Percentiles rank a stretch among this genome's conserved stretches.
phyloP scores from a whole-genome alignment of 2,797 vertebrate genomes.

The Pempheris klunzingeri region DNA sequence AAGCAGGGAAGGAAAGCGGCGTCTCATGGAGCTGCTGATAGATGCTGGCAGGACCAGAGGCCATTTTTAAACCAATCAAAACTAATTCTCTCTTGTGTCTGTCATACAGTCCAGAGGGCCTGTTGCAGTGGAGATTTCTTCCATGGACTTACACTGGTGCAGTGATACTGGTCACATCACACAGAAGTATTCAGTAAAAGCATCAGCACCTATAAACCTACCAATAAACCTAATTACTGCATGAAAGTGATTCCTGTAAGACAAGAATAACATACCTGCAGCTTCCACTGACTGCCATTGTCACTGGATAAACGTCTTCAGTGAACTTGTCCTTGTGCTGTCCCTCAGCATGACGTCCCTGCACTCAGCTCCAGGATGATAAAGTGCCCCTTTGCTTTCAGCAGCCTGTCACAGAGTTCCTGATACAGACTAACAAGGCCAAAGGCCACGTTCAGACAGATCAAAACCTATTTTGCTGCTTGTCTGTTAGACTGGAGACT shows the following conservation, averaged over 20 bases:
- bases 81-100: slow-evolving; percentile 15
- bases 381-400: slow-evolving; percentile 28
- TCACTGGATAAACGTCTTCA: neutral
- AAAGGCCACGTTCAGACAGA: slow-evolving; percentile 56
- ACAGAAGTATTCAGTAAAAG: no score
- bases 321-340: neutral
- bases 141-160: neutral
- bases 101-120: slow-evolving; percentile 1
- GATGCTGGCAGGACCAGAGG: slow-evolving; percentile 43
- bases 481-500: slow-evolving; percentile 45
- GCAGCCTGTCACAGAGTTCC: slow-evolving; percentile 51
- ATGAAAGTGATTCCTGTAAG: no score
- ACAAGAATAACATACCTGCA: neutral
- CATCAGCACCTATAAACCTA: no score
- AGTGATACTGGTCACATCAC: neutral
- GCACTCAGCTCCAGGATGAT: slow-evolving; percentile 8
- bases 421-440: slow-evolving; percentile 51
- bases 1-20: neutral
- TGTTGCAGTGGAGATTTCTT: neutral
- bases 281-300: slow-evolving; percentile 9
- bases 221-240: neutral
- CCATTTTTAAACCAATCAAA: slow-evolving; percentile 34
- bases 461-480: slow-evolving; percentile 55
- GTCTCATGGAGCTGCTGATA: slow-evolving; percentile 22
- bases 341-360: slow-evolving; percentile 3